Evolutionary conservation across 2,888 invertebrate species (phyloP).

Genomic region (Sminthurinus aureus): DNA sequence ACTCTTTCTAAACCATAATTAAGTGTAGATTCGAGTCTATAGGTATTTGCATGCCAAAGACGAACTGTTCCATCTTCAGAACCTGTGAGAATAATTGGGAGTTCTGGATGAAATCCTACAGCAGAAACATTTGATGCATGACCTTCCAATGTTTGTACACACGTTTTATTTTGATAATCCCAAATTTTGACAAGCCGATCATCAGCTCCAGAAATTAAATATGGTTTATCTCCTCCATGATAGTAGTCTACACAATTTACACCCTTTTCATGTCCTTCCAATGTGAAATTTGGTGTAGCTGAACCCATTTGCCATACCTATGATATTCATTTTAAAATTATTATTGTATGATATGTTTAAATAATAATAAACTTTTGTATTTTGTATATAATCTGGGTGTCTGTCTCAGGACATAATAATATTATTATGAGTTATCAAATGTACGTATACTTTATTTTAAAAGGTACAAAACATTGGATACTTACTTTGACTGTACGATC

Average conservation of each 20-base stretch:
- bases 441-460: neutral
- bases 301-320: slow-evolving; percentile 98
- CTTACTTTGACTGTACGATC: slow-evolving; percentile 93
- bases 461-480: neutral
- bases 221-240: slow-evolving; percentile 98
- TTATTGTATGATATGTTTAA: neutral
- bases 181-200: slow-evolving; percentile 98
- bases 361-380: no score
- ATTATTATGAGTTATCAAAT: neutral
- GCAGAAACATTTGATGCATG: slow-evolving; percentile 72
- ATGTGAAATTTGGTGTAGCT: slow-evolving; percentile 94
- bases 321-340: neutral
- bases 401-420: no score
- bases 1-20: slow-evolving; percentile 98
- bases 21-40: slow-evolving; percentile 92
- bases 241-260: slow-evolving; percentile 99
- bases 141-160: slow-evolving; percentile 94
- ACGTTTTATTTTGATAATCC: slow-evolving; percentile 99
- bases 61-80: slow-evolving; percentile 98
- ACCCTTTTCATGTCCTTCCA: slow-evolving; percentile 98
- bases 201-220: slow-evolving; percentile 98
- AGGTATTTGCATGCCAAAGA: slow-evolving; percentile 99
- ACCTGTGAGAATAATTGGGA: slow-evolving; percentile 95
- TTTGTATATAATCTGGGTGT: no score
- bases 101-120: slow-evolving; percentile 97